Percentiles rank a stretch among this genome's conserved stretches.
These are phyloP conservation scores for Drosophila sproati DNA, from an alignment of 1,140 invertebrate genomes.

Conservation along the genomic window DNA sequence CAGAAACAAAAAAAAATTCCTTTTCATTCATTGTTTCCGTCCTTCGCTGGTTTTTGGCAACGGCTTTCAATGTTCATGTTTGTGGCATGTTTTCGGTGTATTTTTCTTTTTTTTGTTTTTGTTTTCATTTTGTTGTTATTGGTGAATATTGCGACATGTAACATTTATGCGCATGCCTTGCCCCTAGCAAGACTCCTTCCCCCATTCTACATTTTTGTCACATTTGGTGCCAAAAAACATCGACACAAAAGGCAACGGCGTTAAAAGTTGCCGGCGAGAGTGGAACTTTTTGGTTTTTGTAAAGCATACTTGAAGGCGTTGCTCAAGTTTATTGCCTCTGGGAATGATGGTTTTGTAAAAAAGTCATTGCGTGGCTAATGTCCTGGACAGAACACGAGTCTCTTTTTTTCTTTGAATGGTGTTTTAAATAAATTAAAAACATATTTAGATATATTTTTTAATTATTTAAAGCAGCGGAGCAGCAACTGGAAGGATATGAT, in stretches of 20 bases:
- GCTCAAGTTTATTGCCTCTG: conserved; percentile 19
- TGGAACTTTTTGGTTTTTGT: conserved; percentile 38
- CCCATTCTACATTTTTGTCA: conserved; percentile 23
- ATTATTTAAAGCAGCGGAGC: no score
- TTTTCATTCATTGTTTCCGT: conserved; percentile 52
- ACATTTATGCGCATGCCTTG: conserved; percentile 61
- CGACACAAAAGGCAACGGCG: conserved; percentile 27
- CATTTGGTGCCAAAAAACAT: conserved; percentile 35
- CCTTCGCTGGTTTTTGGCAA: conserved; percentile 50
- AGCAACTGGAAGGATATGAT: no score
- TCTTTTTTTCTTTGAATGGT: background rate
- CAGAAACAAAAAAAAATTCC: conserved; percentile 37
- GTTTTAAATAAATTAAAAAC: conserved; percentile 1
- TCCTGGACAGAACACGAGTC: background rate
- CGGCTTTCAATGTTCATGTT: conserved; percentile 70
- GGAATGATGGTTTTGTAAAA: background rate
- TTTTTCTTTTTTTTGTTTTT: conserved; percentile 35
- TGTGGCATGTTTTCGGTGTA: conserved; percentile 56
- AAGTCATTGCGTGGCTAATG: background rate
- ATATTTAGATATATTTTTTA: background rate
- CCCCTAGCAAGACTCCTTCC: conserved; percentile 7
- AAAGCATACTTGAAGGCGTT: conserved; percentile 42
- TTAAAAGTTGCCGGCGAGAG: conserved; percentile 39
- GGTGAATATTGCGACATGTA: conserved; percentile 73
- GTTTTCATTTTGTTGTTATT: conserved; percentile 49